Base-by-base conservation (phyloP, 2,797 vertebrate genomes). In the Mormyrus hasselquistii region DNA sequence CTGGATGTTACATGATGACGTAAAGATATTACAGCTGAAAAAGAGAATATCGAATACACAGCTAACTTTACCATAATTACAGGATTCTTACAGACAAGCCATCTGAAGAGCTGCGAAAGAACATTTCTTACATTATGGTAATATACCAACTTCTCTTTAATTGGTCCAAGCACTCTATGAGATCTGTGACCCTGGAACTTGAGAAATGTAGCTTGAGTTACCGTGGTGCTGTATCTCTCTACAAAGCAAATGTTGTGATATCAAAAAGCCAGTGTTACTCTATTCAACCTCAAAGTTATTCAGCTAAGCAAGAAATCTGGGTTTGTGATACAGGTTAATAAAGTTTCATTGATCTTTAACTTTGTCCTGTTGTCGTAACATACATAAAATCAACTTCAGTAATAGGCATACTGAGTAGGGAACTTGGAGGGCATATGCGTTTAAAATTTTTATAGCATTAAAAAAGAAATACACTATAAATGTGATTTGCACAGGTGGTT, bases 401-500 rank as follows among this genome's bases (percentile, higher is more conserved):
- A 34, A 34, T 73, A 73, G 65, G 25, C 25, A 38, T 38, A 38
- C 73, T 47, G 73, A 41, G 19, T n/a, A 44, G 6, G 73, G 38
- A 79, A 79, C 41, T 73, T 38, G 29, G 65, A 73, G 29, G 12
- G 12, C 65, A 73, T 14, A 73, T 34, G 65, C 1, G 65, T 73
- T 73, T 73, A 38, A 73, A 73, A 65, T 2, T 29, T 69, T 29
- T 34, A 34, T 12, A 73, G 65, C 29, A 73, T 73, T 73, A 73
- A 34, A 73, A 73, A 5, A 38, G 29, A 73, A 73, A 73, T 38
- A 38, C 6, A 73, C 29, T 38, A 29, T 38, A 73, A 38, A 73
- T 73, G 4, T 73, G 65, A 73, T 73, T 73, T 73, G 65, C 29
- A 73, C 65, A 73, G 65, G 65, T 73, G 65, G 82, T n/a, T 84